Percentiles rank a stretch among this genome's conserved stretches.
Conservation (phyloP, 2,113 vertebrate genomes). For the Scomber colias region DNA sequence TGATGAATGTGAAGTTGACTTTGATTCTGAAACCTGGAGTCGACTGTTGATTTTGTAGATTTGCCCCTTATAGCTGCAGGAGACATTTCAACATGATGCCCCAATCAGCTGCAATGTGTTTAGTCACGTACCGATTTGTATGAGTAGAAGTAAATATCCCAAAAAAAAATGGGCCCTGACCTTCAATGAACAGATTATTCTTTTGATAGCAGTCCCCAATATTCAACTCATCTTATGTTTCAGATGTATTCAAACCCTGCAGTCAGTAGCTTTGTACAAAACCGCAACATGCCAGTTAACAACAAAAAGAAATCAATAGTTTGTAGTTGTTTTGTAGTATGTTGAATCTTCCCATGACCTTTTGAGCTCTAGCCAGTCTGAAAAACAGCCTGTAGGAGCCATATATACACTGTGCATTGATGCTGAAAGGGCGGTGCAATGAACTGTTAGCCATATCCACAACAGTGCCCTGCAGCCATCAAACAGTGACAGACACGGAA, state of each 20-base stretch:
- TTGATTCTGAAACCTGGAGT: background rate
- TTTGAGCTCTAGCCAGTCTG: slow-evolving; percentile 31
- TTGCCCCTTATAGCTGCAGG: no score
- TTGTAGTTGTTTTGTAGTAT: background rate
- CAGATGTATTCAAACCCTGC: background rate
- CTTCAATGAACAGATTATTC: background rate
- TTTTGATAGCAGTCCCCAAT: background rate
- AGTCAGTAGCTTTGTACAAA: background rate
- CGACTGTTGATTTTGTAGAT: no score
- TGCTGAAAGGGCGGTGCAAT: slow-evolving; percentile 46
- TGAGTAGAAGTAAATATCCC: background rate
- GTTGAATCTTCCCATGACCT: slow-evolving; percentile 78
- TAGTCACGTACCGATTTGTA: background rate
- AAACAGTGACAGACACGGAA: slow-evolving; percentile 62
- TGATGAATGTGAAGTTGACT: background rate
- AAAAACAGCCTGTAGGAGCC: slow-evolving; percentile 45
- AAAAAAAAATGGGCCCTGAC: background rate
- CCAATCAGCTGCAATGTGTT: background rate
- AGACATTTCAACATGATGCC: no score
- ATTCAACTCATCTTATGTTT: background rate
- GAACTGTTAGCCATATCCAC: slow-evolving; percentile 40
- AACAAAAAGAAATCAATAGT: slow-evolving; percentile 36
- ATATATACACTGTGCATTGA: slow-evolving; percentile 36
- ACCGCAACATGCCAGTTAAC: slow-evolving; percentile 2
- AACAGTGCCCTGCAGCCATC: slow-evolving; percentile 57